These are phyloP conservation scores for Schmidtea mediterranea DNA, from an alignment of 1,140 invertebrate species.

Conservation along the genomic window DNA sequence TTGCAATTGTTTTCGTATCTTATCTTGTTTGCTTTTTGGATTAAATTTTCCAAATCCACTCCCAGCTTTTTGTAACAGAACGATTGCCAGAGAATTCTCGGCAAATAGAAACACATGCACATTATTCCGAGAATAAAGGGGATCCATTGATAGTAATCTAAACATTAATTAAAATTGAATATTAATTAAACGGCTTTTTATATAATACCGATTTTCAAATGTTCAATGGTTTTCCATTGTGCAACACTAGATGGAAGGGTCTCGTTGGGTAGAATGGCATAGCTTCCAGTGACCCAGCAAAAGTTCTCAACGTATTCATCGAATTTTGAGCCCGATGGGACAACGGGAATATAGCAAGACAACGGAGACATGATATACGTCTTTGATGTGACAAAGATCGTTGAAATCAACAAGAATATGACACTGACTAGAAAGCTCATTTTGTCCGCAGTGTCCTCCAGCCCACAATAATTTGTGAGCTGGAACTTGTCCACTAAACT, in stretches of 20 bases:
- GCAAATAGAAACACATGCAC: conserved; percentile 3
- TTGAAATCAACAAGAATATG: neutral
- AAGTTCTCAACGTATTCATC: conserved; percentile 3
- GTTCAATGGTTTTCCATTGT: no score
- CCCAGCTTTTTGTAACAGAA: neutral
- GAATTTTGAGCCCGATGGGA: neutral
- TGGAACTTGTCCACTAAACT: neutral
- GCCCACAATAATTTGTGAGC: neutral
- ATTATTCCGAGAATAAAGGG: conserved; percentile 3
- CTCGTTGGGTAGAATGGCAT: neutral
- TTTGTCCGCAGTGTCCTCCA: conserved; percentile 5
- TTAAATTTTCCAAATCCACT: neutral
- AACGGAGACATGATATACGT: conserved; percentile 2
- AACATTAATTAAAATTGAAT: neutral
- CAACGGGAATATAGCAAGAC: neutral
- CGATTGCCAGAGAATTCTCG: conserved; percentile 4
- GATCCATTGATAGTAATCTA: conserved; percentile 6
- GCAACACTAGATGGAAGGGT: no score
- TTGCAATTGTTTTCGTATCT: no score
- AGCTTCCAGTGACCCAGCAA: conserved; percentile 4
- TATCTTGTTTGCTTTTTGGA: neutral
- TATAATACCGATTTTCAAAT: no score
- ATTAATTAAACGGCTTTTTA: no score
- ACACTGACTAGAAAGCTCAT: neutral
- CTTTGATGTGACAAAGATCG: neutral